Evolutionary conservation across 2,797 vertebrate species (phyloP).

Genomic region (Ctenosaura bakeri): DNA sequence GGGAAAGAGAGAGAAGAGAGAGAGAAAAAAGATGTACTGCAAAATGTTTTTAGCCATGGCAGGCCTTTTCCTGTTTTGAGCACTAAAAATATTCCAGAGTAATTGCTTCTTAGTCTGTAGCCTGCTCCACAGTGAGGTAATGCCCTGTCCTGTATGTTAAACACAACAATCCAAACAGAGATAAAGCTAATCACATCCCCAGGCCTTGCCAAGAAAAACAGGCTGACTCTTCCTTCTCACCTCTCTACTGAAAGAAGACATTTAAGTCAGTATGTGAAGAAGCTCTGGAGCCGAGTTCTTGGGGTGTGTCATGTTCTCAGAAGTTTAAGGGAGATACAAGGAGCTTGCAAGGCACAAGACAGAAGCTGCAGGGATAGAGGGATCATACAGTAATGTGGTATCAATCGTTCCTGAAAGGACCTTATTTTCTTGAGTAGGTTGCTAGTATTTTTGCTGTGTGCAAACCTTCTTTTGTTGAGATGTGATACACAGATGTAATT

Average conservation of each 20-base stretch:
- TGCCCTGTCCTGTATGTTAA: conserved; percentile 32
- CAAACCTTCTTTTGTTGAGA: too few relatives aligned
- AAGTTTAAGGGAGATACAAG: background rate
- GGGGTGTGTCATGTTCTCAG: background rate
- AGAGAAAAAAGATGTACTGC: conserved; percentile 19
- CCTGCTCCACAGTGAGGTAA: conserved; percentile 32
- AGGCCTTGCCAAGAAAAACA: conserved; percentile 52
- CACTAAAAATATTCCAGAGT: conserved; percentile 51
- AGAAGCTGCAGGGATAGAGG: background rate
- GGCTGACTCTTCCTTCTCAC: conserved; percentile 13
- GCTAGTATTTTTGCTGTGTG: too few relatives aligned
- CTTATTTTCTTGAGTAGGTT: too few relatives aligned
- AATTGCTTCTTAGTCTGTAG: conserved; percentile 28
- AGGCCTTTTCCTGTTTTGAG: conserved; percentile 42
- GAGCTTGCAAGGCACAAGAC: background rate
- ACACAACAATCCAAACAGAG: conserved; percentile 57
- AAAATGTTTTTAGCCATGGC: conserved; percentile 56
- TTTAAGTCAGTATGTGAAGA: background rate
- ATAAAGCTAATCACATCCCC: conserved; percentile 59
- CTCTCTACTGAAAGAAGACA: conserved; percentile 28
- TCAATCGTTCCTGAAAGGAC: background rate
- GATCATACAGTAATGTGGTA: background rate
- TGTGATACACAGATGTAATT: too few relatives aligned
- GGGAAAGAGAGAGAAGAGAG: background rate
- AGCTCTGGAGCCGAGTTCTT: conserved; percentile 35